phyloP scores from a whole-genome alignment of 2,888 invertebrate genomes.

The Dynastes hyllus region DNA sequence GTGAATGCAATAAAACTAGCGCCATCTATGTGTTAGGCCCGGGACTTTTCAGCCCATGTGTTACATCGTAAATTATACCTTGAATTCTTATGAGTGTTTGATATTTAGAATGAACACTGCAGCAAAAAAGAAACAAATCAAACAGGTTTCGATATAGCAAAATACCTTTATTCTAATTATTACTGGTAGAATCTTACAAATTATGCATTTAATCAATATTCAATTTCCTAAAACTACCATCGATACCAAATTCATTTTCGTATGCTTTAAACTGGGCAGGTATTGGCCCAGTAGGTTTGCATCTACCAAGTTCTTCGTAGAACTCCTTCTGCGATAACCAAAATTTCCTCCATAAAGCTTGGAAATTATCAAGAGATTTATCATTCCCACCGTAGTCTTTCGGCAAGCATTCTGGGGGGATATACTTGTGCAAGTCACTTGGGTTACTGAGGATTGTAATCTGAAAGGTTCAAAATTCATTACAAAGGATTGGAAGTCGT shows the following conservation, averaged over 20 bases:
- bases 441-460: not conserved
- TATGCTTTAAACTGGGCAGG: conserved; percentile 55
- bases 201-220: conserved; percentile 71
- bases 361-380: conserved; percentile 71
- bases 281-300: conserved; percentile 68
- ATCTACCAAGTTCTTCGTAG: conserved; percentile 75
- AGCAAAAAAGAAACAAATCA: too few relatives aligned
- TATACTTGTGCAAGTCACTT: conserved; percentile 50
- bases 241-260: conserved; percentile 66
- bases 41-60: too few relatives aligned
- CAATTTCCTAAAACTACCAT: conserved; percentile 78
- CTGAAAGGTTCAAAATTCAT: not conserved
- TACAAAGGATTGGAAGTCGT: conserved; percentile 46
- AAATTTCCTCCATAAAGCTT: conserved; percentile 73
- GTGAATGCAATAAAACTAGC: too few relatives aligned
- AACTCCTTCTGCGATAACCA: conserved; percentile 73
- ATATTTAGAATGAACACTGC: too few relatives aligned
- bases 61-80: too few relatives aligned
- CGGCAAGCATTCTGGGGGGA: conserved; percentile 76
- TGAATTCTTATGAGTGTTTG: too few relatives aligned
- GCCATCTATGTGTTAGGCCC: too few relatives aligned
- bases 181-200: too few relatives aligned
- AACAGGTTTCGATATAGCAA: too few relatives aligned
- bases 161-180: too few relatives aligned
- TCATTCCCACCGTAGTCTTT: conserved; percentile 80